A percentile compares a stretch with the other conserved stretches of the same genome.
These are phyloP conservation scores for Saccopteryx bilineata DNA, from an alignment of 2,113 vertebrate genomes.

Conservation along the genomic window DNA sequence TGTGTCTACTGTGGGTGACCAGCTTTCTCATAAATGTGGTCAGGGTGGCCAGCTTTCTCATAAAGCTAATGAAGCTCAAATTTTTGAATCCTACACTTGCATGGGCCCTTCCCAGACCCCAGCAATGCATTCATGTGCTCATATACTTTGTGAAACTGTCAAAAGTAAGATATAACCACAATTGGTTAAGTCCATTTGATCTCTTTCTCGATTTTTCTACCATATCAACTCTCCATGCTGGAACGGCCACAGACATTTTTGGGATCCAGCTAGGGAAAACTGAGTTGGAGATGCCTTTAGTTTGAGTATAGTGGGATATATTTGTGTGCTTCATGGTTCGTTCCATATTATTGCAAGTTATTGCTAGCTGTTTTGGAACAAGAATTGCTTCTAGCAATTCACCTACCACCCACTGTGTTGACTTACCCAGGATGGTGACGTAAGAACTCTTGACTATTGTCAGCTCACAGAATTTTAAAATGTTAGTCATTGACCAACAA, in stretches of 20 bases:
- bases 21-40: not conserved
- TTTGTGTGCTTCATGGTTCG: constrained; percentile 16
- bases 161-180: not conserved
- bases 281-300: not conserved
- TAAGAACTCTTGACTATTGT: constrained; percentile 64
- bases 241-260: not conserved
- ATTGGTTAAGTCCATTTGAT: not conserved
- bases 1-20: not conserved
- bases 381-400: constrained; percentile 52
- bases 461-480: constrained; percentile 66
- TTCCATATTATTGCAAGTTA: constrained; percentile 7
- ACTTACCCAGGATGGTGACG: not conserved
- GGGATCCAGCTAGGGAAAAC: not conserved
- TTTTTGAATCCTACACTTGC: not conserved
- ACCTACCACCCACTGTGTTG: constrained; percentile 28
- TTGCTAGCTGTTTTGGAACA: constrained; percentile 17
- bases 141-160: not conserved
- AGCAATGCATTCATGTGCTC: not conserved
- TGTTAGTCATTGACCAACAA: constrained; percentile 71
- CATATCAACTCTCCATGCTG: not conserved
- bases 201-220: constrained; percentile 28
- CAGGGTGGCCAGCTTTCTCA: not conserved
- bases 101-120: not conserved
- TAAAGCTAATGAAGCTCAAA: not conserved
- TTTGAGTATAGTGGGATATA: not conserved